Conservation (phyloP, 2,113 vertebrate genomes). For the Thinocorus orbignyianus region DNA sequence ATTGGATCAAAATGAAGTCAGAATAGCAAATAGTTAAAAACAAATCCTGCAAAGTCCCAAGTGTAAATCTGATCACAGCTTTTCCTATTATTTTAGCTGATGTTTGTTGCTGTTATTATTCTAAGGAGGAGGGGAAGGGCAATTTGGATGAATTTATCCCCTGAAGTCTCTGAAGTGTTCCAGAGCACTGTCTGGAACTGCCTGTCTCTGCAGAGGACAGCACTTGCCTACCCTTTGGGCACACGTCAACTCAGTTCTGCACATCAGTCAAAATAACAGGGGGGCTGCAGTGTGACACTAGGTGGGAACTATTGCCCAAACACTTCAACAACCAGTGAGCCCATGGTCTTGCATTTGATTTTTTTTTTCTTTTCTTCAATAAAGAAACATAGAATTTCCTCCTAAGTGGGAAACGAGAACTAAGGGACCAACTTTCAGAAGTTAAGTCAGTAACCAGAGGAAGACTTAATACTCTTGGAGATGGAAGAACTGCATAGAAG, state of each 20-base stretch:
- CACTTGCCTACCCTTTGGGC: background rate
- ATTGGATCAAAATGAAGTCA: background rate
- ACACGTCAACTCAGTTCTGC: background rate
- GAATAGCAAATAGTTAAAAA: background rate
- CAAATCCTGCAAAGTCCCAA: background rate
- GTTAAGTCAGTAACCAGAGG: background rate
- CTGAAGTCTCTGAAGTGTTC: background rate
- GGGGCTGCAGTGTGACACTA: background rate
- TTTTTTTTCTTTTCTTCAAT: background rate
- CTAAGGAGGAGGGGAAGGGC: background rate
- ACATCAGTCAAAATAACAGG: background rate
- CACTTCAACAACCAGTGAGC: background rate
- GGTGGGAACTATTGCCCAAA: background rate
- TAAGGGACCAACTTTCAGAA: background rate
- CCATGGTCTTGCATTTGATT: background rate
- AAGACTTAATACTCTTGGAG: background rate
- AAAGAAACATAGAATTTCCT: background rate
- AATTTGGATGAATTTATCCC: background rate
- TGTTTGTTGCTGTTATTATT: background rate
- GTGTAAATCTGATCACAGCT: background rate
- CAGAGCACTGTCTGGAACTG: background rate
- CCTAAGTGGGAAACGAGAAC: background rate
- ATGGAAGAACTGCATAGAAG: background rate
- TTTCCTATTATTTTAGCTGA: background rate
- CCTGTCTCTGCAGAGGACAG: background rate